Evolutionary conservation across 2,888 invertebrate genomes (phyloP).

Genomic region (Sminthurides aquaticus): DNA sequence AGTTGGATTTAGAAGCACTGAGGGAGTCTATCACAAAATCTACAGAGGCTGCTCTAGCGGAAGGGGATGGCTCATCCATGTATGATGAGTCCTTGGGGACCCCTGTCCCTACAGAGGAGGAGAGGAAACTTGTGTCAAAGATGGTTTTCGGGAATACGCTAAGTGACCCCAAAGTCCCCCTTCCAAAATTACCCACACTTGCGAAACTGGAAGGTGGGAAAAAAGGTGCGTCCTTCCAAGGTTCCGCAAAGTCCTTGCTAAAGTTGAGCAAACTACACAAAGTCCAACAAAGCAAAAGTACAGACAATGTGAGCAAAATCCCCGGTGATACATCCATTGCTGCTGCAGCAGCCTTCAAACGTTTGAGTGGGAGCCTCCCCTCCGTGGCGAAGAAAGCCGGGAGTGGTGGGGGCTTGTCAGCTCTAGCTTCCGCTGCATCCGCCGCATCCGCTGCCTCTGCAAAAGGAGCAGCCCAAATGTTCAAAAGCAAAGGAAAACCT

Average conservation of each 20-base stretch:
- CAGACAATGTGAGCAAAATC: slow-evolving; percentile 17
- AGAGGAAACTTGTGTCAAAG: slow-evolving; percentile 14
- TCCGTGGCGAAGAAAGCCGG: slow-evolving; percentile 1
- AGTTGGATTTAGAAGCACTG: slow-evolving; percentile 15
- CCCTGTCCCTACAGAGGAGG: slow-evolving; percentile 18
- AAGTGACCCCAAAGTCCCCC: slow-evolving; percentile 21
- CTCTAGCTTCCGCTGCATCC: neutral
- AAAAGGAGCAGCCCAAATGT: neutral
- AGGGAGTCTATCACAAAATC: slow-evolving; percentile 19
- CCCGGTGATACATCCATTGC: neutral
- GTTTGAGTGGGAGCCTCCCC: slow-evolving; percentile 18
- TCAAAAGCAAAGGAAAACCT: neutral
- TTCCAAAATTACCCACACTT: slow-evolving; percentile 16
- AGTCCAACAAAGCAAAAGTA: slow-evolving; percentile 20
- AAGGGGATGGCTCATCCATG: neutral
- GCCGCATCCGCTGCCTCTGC: neutral
- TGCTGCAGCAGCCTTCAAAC: slow-evolving; percentile 1
- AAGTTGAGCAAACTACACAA: slow-evolving; percentile 8
- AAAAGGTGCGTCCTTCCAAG: slow-evolving; percentile 14
- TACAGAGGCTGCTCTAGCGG: slow-evolving; percentile 11
- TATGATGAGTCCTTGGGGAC: slow-evolving; percentile 14
- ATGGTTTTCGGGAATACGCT: slow-evolving; percentile 17
- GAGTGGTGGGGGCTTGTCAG: neutral
- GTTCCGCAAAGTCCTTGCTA: slow-evolving; percentile 21
- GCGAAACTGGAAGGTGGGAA: slow-evolving; percentile 13